Evolutionary conservation across 2,888 invertebrate species (phyloP).

Genomic region (Lordiphosa andalusiaca): DNA sequence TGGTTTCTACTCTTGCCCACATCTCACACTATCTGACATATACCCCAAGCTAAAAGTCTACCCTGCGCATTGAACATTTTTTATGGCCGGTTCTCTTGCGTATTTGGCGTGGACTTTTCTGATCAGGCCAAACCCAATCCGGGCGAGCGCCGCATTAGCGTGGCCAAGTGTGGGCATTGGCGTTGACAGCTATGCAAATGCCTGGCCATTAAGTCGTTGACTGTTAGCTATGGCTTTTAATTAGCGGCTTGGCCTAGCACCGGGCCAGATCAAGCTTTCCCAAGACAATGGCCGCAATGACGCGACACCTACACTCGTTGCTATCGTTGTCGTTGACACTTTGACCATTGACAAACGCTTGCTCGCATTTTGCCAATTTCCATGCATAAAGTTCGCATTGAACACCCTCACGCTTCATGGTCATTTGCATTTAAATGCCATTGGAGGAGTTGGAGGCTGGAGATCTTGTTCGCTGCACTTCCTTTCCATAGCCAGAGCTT

Average conservation of each 20-base stretch:
- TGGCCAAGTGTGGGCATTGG: slow-evolving; percentile 70
- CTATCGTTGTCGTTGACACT: slow-evolving; percentile 52
- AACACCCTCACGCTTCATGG: slow-evolving; percentile 72
- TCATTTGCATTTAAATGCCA: slow-evolving; percentile 73
- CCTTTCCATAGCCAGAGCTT: slow-evolving; percentile 22
- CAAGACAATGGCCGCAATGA: slow-evolving; percentile 53
- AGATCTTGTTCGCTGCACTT: slow-evolving; percentile 38
- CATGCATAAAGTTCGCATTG: slow-evolving; percentile 71
- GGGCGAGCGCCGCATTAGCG: slow-evolving; percentile 19
- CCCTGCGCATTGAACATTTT: slow-evolving; percentile 61
- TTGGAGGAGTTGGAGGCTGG: slow-evolving; percentile 27
- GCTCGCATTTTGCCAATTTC: slow-evolving; percentile 73
- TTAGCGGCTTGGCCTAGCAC: slow-evolving; percentile 46
- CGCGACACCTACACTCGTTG: slow-evolving; percentile 52
- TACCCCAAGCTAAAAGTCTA: background rate
- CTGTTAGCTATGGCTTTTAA: slow-evolving; percentile 73
- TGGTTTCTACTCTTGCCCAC: no score
- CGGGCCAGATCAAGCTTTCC: slow-evolving; percentile 41
- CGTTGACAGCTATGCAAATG: slow-evolving; percentile 73
- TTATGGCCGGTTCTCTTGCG: slow-evolving; percentile 62
- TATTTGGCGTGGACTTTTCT: slow-evolving; percentile 51
- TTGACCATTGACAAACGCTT: slow-evolving; percentile 50
- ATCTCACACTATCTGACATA: no score
- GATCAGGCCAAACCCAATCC: slow-evolving; percentile 16
- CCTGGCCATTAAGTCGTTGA: slow-evolving; percentile 70